Base-by-base conservation (phyloP, 2,888 invertebrate species). In the Beris chalybata region DNA sequence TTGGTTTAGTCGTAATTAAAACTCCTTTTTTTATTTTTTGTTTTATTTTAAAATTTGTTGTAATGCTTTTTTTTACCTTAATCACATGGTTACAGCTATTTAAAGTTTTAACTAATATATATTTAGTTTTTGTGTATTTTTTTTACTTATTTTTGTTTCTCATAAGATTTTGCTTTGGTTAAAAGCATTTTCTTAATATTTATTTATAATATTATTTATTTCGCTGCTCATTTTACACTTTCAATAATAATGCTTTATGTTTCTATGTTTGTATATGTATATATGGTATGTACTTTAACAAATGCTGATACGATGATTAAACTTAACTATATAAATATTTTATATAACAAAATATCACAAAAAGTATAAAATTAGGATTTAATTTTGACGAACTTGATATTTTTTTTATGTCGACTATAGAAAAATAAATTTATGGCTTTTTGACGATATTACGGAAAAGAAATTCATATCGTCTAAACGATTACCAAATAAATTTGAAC, bases 201-300 rank as follows among this genome's bases (percentile, higher is more conserved):
- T 61, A 61, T 45, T 52, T 52, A 59, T 48, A 61, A 61, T 45
- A 38, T 52, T 45, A 13, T 11, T 32, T 61, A 52, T 9, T 61
- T 61, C 61, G 61, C 61, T 61, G 61, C 50, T 61, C 61, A 61
- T 38, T 50, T 48, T 45, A 58, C 43, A 43, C 45, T 58, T 58
- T 29, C 38, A 61, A 38, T 48, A 45, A 29, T 44, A 38, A 38
- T 38, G 38, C 9, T 9, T 22, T 55, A 55, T 53, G 38, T 38
- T 55, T 44, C n/a, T 47, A 11, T 12, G 47, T 47, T 22, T 56
- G 12, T 47, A 47, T 58, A 58, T 22, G 52, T 12, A 6, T 58
- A 45, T 58, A 32, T 48, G 59, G 38, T 38, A 38, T 38, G 38
- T 38, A 38, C 7, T 38, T 38, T 38, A 38, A 38, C 38, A 38